Evolutionary conservation across 2,888 invertebrate species (phyloP).

Genomic region (Sinohyriopsis cumingii): DNA sequence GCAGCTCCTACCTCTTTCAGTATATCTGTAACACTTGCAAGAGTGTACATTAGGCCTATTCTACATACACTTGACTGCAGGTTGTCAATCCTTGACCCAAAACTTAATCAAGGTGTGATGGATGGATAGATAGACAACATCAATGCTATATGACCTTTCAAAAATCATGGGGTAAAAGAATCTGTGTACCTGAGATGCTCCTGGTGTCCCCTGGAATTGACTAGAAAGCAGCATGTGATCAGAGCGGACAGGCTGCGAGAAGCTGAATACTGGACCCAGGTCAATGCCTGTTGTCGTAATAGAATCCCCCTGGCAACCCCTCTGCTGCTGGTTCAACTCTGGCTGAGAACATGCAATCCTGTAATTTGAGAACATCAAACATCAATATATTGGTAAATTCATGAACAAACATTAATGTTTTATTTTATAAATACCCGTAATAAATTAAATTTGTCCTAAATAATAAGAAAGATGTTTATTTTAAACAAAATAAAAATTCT

Average conservation of each 20-base stretch:
- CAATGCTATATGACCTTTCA: too few relatives aligned
- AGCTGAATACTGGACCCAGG: constrained; percentile 76
- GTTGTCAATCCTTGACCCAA: too few relatives aligned
- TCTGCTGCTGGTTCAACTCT: constrained; percentile 39
- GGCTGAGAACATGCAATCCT: constrained; percentile 66
- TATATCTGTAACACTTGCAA: too few relatives aligned
- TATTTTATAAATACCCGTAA: too few relatives aligned
- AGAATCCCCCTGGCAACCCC: constrained; percentile 41
- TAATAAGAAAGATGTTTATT: background rate
- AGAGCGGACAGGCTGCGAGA: constrained; percentile 89
- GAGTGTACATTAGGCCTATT: too few relatives aligned
- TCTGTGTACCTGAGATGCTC: constrained; percentile 63
- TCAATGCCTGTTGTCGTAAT: constrained; percentile 31
- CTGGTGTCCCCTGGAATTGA: constrained; percentile 73
- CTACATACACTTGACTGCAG: too few relatives aligned
- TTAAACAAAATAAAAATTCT: background rate
- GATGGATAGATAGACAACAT: too few relatives aligned
- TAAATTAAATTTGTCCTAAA: too few relatives aligned
- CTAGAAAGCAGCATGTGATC: constrained; percentile 86
- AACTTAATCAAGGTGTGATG: too few relatives aligned
- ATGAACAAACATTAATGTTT: too few relatives aligned
- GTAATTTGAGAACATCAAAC: background rate
- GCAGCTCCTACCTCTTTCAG: too few relatives aligned
- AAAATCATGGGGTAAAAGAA: background rate
- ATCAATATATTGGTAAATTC: too few relatives aligned